Conservation (phyloP, 2,888 invertebrate species). For the Eupithecia subfuscata region DNA sequence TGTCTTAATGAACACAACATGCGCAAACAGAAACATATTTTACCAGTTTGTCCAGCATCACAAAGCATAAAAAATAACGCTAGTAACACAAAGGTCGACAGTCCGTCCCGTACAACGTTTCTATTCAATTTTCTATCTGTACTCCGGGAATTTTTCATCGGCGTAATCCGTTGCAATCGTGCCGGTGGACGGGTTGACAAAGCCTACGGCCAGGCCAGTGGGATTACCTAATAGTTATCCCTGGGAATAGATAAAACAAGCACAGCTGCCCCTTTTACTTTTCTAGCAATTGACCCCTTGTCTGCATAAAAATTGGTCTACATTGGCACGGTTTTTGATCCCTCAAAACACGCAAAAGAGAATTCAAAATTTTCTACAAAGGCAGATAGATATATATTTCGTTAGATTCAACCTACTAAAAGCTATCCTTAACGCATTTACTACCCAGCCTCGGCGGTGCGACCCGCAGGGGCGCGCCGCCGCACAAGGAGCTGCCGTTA, state of each 20-base stretch:
- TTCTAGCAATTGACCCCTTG: constrained; percentile 14
- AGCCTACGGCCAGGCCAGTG: constrained; percentile 21
- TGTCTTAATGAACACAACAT: constrained; percentile 5
- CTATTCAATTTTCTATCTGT: constrained; percentile 70
- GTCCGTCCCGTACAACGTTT: constrained; percentile 60
- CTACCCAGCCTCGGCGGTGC: too few relatives aligned
- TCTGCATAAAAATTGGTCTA: background rate
- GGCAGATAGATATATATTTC: background rate
- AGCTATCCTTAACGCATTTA: too few relatives aligned
- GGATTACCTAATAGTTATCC: constrained; percentile 28
- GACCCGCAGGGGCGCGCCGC: too few relatives aligned
- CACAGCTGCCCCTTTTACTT: constrained; percentile 14
- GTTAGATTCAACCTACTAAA: background rate
- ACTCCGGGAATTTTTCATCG: constrained; percentile 68
- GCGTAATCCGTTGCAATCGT: constrained; percentile 66
- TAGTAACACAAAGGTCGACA: constrained; percentile 56
- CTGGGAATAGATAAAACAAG: constrained; percentile 22
- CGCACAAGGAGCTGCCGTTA: too few relatives aligned
- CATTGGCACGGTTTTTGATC: background rate
- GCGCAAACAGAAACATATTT: constrained; percentile 28
- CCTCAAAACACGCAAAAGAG: background rate
- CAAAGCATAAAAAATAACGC: constrained; percentile 52
- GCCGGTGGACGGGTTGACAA: constrained; percentile 28
- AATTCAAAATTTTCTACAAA: background rate
- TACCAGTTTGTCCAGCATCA: constrained; percentile 29